Conservation (phyloP, 2,888 invertebrate species). For the Tetropium fuscum region DNA sequence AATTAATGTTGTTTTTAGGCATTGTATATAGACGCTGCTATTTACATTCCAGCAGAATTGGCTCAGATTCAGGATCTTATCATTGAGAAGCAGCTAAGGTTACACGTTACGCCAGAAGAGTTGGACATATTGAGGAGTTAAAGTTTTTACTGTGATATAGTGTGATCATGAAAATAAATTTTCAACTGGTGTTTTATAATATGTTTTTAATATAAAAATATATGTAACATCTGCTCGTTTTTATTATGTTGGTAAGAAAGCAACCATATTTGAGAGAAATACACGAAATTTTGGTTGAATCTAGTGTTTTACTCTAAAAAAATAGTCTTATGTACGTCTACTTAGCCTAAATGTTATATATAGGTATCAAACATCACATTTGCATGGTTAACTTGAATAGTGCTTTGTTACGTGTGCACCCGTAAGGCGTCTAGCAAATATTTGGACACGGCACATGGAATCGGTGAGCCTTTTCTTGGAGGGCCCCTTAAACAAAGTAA, state of each 20-base stretch:
- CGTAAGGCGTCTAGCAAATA: slow-evolving; percentile 16
- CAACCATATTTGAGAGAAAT: too few species aligned
- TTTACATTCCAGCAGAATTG: slow-evolving; percentile 73
- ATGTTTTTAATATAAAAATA: too few species aligned
- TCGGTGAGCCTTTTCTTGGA: slow-evolving; percentile 11
- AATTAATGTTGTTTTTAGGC: slow-evolving; percentile 59
- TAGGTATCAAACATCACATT: slow-evolving; percentile 9
- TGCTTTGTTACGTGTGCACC: background rate
- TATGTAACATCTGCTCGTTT: too few species aligned
- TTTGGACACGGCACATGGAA: slow-evolving; percentile 31
- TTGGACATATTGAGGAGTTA: slow-evolving; percentile 73
- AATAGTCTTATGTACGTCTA: too few species aligned
- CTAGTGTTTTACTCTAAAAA: too few species aligned
- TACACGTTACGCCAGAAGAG: slow-evolving; percentile 83
- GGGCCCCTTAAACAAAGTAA: slow-evolving; percentile 11
- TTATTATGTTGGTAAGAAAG: too few species aligned
- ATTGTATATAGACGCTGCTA: slow-evolving; percentile 75
- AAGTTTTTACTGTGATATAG: slow-evolving; percentile 26
- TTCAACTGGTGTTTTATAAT: too few species aligned
- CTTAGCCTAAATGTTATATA: too few species aligned
- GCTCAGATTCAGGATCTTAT: slow-evolving; percentile 80
- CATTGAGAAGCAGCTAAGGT: slow-evolving; percentile 79
- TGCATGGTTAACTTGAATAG: slow-evolving; percentile 2
- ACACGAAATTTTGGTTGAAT: too few species aligned
- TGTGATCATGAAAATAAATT: too few species aligned